Evolutionary conservation across 2,888 invertebrate species (phyloP).

Genomic region (Drosophila testacea): DNA sequence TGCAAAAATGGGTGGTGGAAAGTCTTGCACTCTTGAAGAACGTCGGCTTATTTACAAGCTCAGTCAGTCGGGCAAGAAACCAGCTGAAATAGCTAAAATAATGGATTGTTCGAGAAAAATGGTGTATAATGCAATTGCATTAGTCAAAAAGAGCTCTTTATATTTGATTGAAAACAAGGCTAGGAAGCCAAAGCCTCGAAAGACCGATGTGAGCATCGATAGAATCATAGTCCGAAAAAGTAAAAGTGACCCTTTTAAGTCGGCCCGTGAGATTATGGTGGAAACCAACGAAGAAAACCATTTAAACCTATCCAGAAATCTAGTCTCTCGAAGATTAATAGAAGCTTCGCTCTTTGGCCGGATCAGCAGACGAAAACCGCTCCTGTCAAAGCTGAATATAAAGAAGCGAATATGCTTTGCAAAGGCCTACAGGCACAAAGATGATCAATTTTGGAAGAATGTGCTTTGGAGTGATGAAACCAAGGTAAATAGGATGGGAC

Average conservation of each 20-base stretch:
- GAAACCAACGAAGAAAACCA: neutral
- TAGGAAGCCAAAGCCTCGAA: no score
- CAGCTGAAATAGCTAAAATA: neutral
- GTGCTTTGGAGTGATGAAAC: no score
- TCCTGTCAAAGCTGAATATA: neutral
- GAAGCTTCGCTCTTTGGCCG: conserved; percentile 5
- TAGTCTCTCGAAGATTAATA: conserved; percentile 6
- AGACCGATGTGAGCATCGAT: neutral
- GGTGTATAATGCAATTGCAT: neutral
- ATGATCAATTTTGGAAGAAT: no score
- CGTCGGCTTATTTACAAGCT: neutral
- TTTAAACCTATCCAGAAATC: neutral
- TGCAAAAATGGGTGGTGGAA: no score
- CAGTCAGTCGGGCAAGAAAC: neutral
- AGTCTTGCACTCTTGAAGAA: neutral
- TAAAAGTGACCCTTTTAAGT: neutral
- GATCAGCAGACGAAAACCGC: neutral
- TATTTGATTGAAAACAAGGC: no score
- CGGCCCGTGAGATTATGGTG: neutral
- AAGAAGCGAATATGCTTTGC: neutral
- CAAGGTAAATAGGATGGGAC: no score
- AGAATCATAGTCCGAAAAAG: neutral
- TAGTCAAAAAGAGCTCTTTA: no score
- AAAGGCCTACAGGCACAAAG: no score
- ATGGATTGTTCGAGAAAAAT: neutral